These are phyloP conservation scores for Lingula anatina DNA, from an alignment of 2,888 invertebrate genomes.

Conservation along the genomic window DNA sequence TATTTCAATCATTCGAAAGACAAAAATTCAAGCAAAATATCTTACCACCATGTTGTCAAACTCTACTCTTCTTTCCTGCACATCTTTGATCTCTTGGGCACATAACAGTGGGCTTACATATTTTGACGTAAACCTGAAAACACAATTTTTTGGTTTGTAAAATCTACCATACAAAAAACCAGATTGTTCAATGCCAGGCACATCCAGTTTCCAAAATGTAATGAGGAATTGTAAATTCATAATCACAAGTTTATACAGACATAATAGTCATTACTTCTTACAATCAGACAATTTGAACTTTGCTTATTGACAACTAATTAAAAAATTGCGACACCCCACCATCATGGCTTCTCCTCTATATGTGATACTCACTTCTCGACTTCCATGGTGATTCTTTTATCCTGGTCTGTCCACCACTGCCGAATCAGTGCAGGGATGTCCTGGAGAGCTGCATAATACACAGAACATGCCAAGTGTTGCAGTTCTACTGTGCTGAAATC, in stretches of 20 bases:
- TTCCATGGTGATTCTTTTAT: conserved; percentile 62
- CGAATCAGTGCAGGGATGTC: conserved; percentile 70
- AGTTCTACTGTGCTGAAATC: too few species aligned
- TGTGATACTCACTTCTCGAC: conserved; percentile 59
- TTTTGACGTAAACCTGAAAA: conserved; percentile 51
- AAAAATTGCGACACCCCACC: too few species aligned
- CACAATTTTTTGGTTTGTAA: too few species aligned
- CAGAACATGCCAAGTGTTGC: conserved; percentile 62
- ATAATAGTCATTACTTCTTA: too few species aligned
- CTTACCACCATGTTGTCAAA: conserved; percentile 34
- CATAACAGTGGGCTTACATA: conserved; percentile 68
- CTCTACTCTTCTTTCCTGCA: conserved; percentile 48
- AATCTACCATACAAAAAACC: not conserved
- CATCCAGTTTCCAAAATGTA: not conserved
- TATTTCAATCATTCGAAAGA: too few species aligned
- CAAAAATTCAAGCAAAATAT: too few species aligned
- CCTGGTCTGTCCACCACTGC: conserved; percentile 70
- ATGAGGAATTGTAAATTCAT: not conserved
- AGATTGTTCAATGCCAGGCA: not conserved
- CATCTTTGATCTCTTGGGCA: conserved; percentile 62
- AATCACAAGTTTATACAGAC: too few species aligned
- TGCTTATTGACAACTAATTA: too few species aligned
- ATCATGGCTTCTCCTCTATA: too few species aligned
- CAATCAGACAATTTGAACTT: too few species aligned
- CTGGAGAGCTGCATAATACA: conserved; percentile 63